Conservation (phyloP, 1,140 invertebrate genomes). For the Oreohelix idahoensis region DNA sequence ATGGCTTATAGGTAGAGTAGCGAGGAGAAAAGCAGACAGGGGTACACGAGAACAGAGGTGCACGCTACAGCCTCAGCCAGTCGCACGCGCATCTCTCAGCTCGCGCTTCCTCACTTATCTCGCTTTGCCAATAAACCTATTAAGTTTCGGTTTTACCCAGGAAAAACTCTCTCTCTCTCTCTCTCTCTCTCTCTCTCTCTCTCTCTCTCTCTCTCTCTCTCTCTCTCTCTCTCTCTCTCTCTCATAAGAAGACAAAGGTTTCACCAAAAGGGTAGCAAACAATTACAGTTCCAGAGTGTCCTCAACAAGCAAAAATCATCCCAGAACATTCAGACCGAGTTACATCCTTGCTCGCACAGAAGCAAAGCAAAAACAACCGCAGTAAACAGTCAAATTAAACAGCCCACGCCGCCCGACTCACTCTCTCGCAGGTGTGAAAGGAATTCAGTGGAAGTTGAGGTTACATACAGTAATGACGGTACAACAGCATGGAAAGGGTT, state of each 20-base stretch:
- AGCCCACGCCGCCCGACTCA: neutral
- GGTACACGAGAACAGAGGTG: conserved; percentile 17
- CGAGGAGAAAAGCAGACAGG: neutral
- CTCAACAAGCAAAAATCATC: neutral
- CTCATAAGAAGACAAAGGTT: neutral
- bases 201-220: conserved; percentile 2
- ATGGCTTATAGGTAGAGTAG: conserved; percentile 31
- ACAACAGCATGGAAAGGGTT: conserved; percentile 7
- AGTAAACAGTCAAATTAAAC: neutral
- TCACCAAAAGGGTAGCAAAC: neutral
- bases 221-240: conserved; percentile 1
- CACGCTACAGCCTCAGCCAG: conserved; percentile 35
- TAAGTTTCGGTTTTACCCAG: conserved; percentile 30
- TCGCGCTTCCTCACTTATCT: conserved; percentile 1
- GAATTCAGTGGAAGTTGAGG: neutral
- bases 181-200: conserved; percentile 2
- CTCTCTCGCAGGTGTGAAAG: conserved; percentile 21
- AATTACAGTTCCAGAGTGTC: neutral
- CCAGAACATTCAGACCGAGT: neutral
- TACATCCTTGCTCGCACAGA: neutral
- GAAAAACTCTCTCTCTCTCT: neutral
- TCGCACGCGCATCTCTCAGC: conserved; percentile 10
- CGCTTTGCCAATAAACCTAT: conserved; percentile 34
- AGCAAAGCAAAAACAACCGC: neutral
- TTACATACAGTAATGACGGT: conserved; percentile 17